Conservation (phyloP, 2,888 invertebrate genomes). For the Synergus umbraculus region DNA sequence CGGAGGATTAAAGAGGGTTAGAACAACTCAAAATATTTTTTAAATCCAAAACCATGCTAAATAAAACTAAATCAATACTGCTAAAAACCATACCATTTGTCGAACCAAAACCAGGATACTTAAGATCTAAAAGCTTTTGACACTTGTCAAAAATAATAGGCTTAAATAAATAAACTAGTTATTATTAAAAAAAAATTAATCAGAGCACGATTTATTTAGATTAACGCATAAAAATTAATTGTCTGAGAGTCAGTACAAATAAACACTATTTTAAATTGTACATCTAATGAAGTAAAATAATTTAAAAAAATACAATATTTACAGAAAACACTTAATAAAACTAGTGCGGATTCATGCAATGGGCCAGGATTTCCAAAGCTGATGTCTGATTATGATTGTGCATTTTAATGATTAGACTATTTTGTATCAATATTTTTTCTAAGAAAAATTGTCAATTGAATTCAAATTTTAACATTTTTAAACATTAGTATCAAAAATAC, state of each 20-base stretch:
- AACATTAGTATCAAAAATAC: background rate
- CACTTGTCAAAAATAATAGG: constrained; percentile 40
- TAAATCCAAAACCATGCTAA: constrained; percentile 65
- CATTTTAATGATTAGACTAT: constrained; percentile 13
- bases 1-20: constrained; percentile 34
- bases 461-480: background rate
- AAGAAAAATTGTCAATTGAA: background rate
- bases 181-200: background rate
- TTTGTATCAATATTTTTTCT: background rate
- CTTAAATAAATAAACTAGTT: constrained; percentile 42
- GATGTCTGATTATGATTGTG: constrained; percentile 38
- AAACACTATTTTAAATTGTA: background rate
- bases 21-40: constrained; percentile 22
- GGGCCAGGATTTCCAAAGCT: constrained; percentile 27
- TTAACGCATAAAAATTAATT: background rate
- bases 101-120: constrained; percentile 57
- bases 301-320: background rate
- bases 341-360: constrained; percentile 40
- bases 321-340: constrained; percentile 42
- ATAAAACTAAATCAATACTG: constrained; percentile 55
- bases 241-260: background rate
- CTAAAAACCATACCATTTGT: constrained; percentile 63
- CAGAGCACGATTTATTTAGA: background rate
- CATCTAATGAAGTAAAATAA: background rate
- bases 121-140: constrained; percentile 35